Conservation (phyloP, 2,888 invertebrate genomes). For the Platynereis dumerilii region DNA sequence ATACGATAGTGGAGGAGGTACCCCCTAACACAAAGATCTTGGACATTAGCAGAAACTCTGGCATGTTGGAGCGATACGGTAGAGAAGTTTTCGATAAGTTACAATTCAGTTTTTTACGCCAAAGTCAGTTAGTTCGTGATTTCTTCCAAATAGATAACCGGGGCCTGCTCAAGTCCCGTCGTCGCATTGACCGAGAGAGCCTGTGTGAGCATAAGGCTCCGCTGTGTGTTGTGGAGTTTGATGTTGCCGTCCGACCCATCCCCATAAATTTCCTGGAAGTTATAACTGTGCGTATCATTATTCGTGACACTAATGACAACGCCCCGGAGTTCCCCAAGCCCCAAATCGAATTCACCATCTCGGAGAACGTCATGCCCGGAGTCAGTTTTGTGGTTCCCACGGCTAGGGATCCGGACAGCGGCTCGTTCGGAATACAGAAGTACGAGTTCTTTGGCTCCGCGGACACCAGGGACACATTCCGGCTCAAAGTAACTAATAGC, state of each 20-base stretch:
- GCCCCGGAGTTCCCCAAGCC: conserved; percentile 31
- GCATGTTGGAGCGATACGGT: conserved; percentile 12
- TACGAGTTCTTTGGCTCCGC: conserved; percentile 8
- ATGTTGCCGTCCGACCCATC: conserved; percentile 34
- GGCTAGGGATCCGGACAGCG: conserved; percentile 23
- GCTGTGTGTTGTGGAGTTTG: conserved; percentile 30
- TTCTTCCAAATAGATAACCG: conserved; percentile 33
- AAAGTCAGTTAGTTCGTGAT: conserved; percentile 6
- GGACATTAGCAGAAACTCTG: conserved; percentile 19
- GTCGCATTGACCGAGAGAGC: conserved; percentile 35
- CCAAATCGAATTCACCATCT: conserved; percentile 19
- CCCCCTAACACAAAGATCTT: conserved; percentile 27
- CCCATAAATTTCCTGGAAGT: conserved; percentile 30
- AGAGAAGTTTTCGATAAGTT: conserved; percentile 2
- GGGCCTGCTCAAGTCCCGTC: conserved; percentile 33
- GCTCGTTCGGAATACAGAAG: conserved; percentile 15
- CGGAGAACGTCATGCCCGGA: conserved; percentile 27
- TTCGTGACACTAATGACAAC: conserved; percentile 39
- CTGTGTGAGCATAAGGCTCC: conserved; percentile 34
- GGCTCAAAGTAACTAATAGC: conserved; percentile 8
- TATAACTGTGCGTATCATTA: conserved; percentile 31
- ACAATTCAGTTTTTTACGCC: conserved; percentile 22
- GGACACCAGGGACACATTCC: conserved; percentile 12
- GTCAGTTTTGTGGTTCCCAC: conserved; percentile 27
- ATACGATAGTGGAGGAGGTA: conserved; percentile 30